Evolutionary conservation across 2,797 vertebrate genomes (phyloP), one percentile per base, ranked within the genome.

Genomic region (Pseudochromis fuscus): DNA sequence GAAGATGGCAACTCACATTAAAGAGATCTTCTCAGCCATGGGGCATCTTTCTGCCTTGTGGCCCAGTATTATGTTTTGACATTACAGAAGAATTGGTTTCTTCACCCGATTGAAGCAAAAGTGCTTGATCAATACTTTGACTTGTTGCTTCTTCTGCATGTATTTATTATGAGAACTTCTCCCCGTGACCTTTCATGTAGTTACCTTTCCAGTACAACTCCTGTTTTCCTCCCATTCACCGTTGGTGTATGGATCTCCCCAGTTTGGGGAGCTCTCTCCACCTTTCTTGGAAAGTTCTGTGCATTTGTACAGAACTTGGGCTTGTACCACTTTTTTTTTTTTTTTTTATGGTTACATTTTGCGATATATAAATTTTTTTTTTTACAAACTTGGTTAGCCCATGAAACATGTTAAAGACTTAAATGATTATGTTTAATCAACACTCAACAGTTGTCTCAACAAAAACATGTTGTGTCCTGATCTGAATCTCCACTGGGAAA

Each of bases 71-170:
- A 74, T 77, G 7, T 12, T 7, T 19, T 45, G 13, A 62, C 4
- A 52, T 19, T 30, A 73, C 52, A 5, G 25, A 79, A 68, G 10
- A 69, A 74, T 75, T 74, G 38, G 33, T 61, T 66, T 62, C 33
- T 56, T 58, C 19, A 25, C 19, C 42, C n/a, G 0, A 48, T 25
- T 56, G 2, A 80, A 65, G 30, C 46, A 69, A 62, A 70, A 42
- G 10, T 35, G 2, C 0, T 9, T 33, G n/a, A n/a, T n/a, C n/a
- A n/a, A n/a, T 66, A 37, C 10, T 45, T 21, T 23, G 31, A 60
- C 8, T 52, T 65, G 80, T 85, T 88, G 71, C 82, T 70, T 71
- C 79, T 80, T 88, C 73, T 90, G 88, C 84, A 86, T 77, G 66
- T 44, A 19, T 71, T 66, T 58, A 15, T 75, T 59, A 58, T 38